These are phyloP conservation scores for Thereuonema tuberculata DNA, from an alignment of 1,140 invertebrate genomes.

Conservation along the genomic window DNA sequence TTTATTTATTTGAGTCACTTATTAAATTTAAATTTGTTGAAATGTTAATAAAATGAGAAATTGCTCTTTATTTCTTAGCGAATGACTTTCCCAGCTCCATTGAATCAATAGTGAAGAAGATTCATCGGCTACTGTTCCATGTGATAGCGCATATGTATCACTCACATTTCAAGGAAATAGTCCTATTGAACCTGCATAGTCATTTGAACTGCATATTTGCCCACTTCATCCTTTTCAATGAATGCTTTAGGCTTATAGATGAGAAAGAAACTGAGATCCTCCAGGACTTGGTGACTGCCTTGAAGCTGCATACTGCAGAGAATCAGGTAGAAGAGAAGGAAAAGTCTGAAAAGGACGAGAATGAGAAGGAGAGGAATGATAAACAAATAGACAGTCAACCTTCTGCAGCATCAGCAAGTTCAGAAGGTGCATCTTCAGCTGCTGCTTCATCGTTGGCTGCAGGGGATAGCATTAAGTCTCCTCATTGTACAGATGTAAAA, in stretches of 20 bases:
- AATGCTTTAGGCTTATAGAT: constrained; percentile 75
- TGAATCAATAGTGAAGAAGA: constrained; percentile 88
- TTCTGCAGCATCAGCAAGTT: background rate
- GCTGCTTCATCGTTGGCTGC: background rate
- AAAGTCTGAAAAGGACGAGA: background rate
- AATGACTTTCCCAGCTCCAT: constrained; percentile 90
- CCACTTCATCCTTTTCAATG: constrained; percentile 80
- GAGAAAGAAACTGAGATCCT: constrained; percentile 91
- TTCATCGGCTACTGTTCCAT: constrained; percentile 89
- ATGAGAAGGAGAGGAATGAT: background rate
- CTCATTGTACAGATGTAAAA: too few relatives aligned
- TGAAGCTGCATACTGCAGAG: constrained; percentile 25
- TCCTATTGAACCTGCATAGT: constrained; percentile 77
- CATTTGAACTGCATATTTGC: constrained; percentile 81
- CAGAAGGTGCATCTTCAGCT: background rate
- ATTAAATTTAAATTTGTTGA: too few relatives aligned
- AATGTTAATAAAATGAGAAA: too few relatives aligned
- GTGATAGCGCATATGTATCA: constrained; percentile 96
- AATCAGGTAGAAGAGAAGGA: background rate
- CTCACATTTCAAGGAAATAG: constrained; percentile 90
- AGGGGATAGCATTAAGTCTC: too few relatives aligned
- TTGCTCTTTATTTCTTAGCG: constrained; percentile 48
- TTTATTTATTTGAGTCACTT: too few relatives aligned
- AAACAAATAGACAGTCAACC: background rate
- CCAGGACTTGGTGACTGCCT: constrained; percentile 42